Evolutionary conservation across 1,140 invertebrate species (phyloP).

Genomic region (Paraescarpia echinospica): DNA sequence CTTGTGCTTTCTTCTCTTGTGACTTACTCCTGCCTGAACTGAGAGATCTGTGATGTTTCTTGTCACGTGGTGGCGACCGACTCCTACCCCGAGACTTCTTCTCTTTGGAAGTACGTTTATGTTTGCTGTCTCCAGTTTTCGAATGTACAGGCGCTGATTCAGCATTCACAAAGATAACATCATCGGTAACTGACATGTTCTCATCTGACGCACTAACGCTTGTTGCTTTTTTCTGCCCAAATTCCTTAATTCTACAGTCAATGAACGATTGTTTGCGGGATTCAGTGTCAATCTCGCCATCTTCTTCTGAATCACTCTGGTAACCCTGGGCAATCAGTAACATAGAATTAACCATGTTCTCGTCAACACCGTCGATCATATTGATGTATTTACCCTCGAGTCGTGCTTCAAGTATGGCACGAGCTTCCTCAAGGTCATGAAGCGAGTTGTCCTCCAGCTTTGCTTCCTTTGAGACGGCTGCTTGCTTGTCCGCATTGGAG

Average conservation of each 20-base stretch:
- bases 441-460: constrained; percentile 43
- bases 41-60: background rate
- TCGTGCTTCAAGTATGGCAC: constrained; percentile 45
- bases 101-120: background rate
- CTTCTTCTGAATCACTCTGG: constrained; percentile 49
- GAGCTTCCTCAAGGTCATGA: constrained; percentile 55
- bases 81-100: background rate
- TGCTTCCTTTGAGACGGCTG: constrained; percentile 29
- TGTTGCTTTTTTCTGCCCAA: constrained; percentile 15
- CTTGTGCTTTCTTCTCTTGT: background rate
- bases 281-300: constrained; percentile 52
- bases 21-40: background rate
- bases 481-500: constrained; percentile 27
- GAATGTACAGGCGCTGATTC: background rate
- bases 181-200: background rate
- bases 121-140: background rate
- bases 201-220: background rate
- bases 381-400: constrained; percentile 34
- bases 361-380: constrained; percentile 26
- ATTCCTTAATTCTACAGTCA: constrained; percentile 26
- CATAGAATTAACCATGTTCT: constrained; percentile 45
- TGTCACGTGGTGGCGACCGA: background rate
- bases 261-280: constrained; percentile 30
- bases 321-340: constrained; percentile 53
- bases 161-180: background rate